A percentile compares a stretch with the other conserved stretches of the same genome.
These are phyloP conservation scores for Mus musculus DNA, from an alignment of 2,113 vertebrate species.

Conservation along the genomic window DNA sequence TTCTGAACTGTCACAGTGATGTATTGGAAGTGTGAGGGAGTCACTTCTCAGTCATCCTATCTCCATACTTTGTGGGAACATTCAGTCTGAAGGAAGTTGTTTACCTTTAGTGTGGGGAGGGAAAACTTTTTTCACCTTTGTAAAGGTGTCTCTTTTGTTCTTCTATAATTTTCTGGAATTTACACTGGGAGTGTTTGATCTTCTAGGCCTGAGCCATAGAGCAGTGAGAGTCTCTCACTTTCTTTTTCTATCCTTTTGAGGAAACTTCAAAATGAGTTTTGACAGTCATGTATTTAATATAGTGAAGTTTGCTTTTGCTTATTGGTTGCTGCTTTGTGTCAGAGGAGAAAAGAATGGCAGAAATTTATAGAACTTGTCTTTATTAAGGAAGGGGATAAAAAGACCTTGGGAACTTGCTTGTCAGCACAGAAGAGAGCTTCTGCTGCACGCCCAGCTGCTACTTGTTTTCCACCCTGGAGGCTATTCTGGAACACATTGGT, in stretches of 20 bases:
- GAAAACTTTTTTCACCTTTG: background rate
- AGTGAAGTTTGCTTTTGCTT: background rate
- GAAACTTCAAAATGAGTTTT: background rate
- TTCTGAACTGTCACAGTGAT: background rate
- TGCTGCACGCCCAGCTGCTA: background rate
- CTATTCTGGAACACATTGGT: background rate
- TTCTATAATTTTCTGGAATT: background rate
- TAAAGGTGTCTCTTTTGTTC: background rate
- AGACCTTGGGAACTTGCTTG: background rate
- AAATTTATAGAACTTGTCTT: background rate
- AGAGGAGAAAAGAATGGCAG: background rate
- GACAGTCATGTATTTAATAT: background rate
- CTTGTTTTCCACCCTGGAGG: background rate
- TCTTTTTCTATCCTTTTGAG: background rate
- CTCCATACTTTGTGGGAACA: background rate
- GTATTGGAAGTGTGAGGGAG: background rate
- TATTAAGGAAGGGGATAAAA: background rate
- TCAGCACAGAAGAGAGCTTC: background rate
- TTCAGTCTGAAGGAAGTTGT: background rate
- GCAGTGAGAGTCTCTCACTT: background rate
- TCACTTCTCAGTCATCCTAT: background rate
- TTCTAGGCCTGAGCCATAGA: background rate
- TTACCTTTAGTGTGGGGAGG: background rate
- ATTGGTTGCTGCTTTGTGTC: background rate
- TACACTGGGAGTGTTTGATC: background rate